Conservation (phyloP, 2,797 vertebrate species). For the Amblyraja radiata region DNA sequence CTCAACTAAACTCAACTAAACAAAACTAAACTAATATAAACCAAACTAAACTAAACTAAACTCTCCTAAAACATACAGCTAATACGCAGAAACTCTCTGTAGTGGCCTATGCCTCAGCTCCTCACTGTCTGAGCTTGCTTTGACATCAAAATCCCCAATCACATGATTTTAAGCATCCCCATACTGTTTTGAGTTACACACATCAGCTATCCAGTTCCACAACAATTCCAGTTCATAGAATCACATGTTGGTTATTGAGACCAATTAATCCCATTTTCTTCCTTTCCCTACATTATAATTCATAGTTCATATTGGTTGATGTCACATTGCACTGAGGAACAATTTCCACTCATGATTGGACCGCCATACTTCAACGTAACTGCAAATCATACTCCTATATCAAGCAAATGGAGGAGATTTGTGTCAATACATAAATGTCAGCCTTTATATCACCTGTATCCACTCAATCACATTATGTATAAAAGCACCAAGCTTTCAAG, state of each 20-base stretch:
- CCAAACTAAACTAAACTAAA: too few relatives aligned
- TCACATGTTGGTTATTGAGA: background rate
- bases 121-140: background rate
- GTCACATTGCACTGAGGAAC: background rate
- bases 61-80: too few relatives aligned
- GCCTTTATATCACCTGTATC: background rate
- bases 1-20: background rate
- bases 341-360: background rate
- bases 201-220: background rate
- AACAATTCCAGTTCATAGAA: background rate
- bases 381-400: background rate
- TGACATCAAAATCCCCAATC: background rate
- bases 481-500: background rate
- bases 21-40: too few relatives aligned
- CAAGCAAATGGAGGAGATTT: background rate
- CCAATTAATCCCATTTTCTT: background rate
- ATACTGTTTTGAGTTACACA: background rate
- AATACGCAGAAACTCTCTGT: too few relatives aligned
- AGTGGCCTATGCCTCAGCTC: background rate
- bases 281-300: background rate
- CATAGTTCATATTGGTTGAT: background rate
- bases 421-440: background rate
- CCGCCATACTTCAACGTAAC: background rate
- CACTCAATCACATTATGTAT: background rate
- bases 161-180: background rate